Base-by-base conservation (phyloP, 2,113 vertebrate species). In the Mola mola region DNA sequence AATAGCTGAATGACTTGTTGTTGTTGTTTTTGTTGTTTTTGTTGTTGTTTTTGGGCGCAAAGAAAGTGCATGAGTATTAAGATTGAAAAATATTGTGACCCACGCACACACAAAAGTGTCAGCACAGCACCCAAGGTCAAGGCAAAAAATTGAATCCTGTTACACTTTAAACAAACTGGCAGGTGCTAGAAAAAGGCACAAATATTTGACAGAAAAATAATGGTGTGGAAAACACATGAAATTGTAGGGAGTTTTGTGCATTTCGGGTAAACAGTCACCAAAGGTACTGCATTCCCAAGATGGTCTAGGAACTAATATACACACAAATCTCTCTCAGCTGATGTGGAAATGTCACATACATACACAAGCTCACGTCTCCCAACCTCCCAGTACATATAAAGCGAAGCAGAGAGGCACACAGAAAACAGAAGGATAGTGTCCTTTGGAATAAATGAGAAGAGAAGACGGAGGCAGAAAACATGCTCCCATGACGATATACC, bases 91-190 rank as follows among this genome's bases (percentile, higher is more conserved):
- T 46, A 66, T 20, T 64, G 49, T 25, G 33, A 19, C 19, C n/a
- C 4, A 21, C 26, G 47, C 25, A 21, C 25, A 21, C 16, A 21
- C 25, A 72, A 60, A 72, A 28, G 52, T 69, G 52, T 69, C 60
- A 67, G 73, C 59, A 43, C 43, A 80, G 56, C 49, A 78, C 40
- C 72, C 49, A 63, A 82, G 73, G 75, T 78, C 63, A 66, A 44
- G 52, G 64, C 22, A 47, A 51, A 65, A 75, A 81, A 70, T 42
- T 60, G 31, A 66, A 43, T 48, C 47, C 3, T 21, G n/a, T 50
- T 41, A 13, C 60, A 20, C 62, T 44, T 55, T 29, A 55, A 66
- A 72, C 40, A 63, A 43, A 22, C 20, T 5, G 13, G 26, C 19
- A 26, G 36, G 10, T 46, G 43, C 22, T 29, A 40, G 25, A 26